Evolutionary conservation across 2,113 vertebrate genomes (phyloP).

Genomic region (Benitochromis conjunctus): DNA sequence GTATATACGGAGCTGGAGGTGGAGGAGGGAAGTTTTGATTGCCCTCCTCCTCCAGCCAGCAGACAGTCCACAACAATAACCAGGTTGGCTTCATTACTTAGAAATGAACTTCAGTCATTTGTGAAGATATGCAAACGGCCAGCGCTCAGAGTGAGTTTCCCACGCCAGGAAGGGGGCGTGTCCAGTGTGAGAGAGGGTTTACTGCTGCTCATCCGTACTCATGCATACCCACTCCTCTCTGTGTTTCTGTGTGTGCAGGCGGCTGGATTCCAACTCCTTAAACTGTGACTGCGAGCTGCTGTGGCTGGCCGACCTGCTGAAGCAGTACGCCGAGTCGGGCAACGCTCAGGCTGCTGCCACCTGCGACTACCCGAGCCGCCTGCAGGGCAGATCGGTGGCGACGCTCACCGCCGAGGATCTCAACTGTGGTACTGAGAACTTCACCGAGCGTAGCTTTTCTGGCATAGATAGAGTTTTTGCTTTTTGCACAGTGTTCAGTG

Average conservation of each 20-base stretch:
- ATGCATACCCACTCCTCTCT: background rate
- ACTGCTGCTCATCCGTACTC: background rate
- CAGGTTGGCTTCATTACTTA: background rate
- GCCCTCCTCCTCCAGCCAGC: background rate
- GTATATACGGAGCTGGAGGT: background rate
- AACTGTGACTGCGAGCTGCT: slow-evolving; percentile 95
- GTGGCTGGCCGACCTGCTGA: slow-evolving; percentile 92
- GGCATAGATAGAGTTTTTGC: background rate
- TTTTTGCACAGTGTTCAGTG: background rate
- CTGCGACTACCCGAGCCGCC: slow-evolving; percentile 86
- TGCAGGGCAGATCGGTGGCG: slow-evolving; percentile 94
- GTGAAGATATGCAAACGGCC: background rate
- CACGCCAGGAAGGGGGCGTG: background rate
- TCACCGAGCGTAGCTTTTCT: background rate
- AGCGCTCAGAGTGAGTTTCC: background rate
- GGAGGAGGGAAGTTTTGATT: background rate
- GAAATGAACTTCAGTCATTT: background rate
- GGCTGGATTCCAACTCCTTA: slow-evolving; percentile 91
- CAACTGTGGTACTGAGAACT: slow-evolving; percentile 83
- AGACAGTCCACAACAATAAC: background rate
- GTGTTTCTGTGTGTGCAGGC: slow-evolving; percentile 68
- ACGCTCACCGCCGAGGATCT: slow-evolving; percentile 92
- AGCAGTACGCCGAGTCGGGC: slow-evolving; percentile 87
- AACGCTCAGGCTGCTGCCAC: slow-evolving; percentile 94
- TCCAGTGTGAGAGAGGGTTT: slow-evolving; percentile 15